These are phyloP conservation scores for Philereme vetulata DNA, from an alignment of 2,888 invertebrate genomes.

Conservation along the genomic window DNA sequence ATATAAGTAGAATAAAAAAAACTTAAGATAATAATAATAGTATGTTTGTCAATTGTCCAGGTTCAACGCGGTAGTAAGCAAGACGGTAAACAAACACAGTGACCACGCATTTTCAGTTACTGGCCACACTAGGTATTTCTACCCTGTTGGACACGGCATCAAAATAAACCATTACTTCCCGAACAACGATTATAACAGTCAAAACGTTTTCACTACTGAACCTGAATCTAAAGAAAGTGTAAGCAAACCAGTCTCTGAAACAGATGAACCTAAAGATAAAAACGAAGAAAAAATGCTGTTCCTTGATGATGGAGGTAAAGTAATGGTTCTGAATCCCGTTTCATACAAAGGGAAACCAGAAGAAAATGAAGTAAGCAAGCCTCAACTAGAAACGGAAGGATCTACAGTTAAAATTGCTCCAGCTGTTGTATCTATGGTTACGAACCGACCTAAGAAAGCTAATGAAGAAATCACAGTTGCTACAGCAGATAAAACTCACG, in stretches of 20 bases:
- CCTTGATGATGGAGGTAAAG: constrained; percentile 44
- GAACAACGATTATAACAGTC: constrained; percentile 50
- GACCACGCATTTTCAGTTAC: constrained; percentile 65
- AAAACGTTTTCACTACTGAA: constrained; percentile 31
- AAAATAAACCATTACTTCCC: constrained; percentile 75
- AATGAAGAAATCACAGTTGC: constrained; percentile 34
- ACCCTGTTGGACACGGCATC: constrained; percentile 62
- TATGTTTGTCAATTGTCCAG: constrained; percentile 46
- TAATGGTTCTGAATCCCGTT: constrained; percentile 44
- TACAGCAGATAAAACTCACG: constrained; percentile 36
- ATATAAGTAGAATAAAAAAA: no score
- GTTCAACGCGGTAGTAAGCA: constrained; percentile 84
- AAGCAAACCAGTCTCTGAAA: constrained; percentile 52
- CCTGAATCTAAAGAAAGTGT: constrained; percentile 37
- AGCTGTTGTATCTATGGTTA: constrained; percentile 45
- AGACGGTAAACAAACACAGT: constrained; percentile 70
- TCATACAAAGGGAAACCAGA: constrained; percentile 32
- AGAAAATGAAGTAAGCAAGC: constrained; percentile 37
- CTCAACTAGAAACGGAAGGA: constrained; percentile 39
- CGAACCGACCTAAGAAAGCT: constrained; percentile 30
- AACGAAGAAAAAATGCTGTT: constrained; percentile 40
- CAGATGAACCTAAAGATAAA: constrained; percentile 37
- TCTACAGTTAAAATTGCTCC: constrained; percentile 46
- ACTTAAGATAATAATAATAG: no score
- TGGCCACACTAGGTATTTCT: constrained; percentile 66